Base-by-base conservation (phyloP, 2,888 invertebrate species). In the Troides aeacus region DNA sequence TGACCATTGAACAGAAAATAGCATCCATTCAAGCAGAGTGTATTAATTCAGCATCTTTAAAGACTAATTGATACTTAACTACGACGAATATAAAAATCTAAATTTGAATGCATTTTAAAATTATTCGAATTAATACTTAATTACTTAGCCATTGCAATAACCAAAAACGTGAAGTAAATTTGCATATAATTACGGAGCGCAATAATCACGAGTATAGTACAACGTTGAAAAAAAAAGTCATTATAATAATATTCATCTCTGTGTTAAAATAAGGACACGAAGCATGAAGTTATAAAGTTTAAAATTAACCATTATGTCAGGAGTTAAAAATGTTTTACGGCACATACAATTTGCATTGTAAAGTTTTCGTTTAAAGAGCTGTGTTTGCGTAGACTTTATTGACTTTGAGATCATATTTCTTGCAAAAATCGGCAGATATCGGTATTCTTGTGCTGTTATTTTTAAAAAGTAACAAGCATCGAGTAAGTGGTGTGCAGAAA, bases 61-160 rank as follows among this genome's bases (percentile, higher is more conserved):
- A 23, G 50, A 69, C 30, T 70, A 66, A 70, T 70, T 62, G 69
- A 24, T 59, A 17, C 50, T 50, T 50, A 15, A 50, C 66, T 39
- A 21, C 21, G 46, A 18, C 36, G 8, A 59, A 53, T 15, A n/a
- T 63, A 66, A 66, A 56, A 30, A 61, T 46, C 53, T 23, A 39
- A 39, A 12, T 42, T 56, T 60, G 24, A 70, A 70, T 61, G 59
- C 21, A 21, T 60, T 61, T 66, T 60, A 67, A 57, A 15, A 56
- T 73, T 70, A 70, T 82, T 79, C 76, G 81, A 89, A 91, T 90
- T 90, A 88, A 86, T 88, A 88, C 83, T 89, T 90, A 90, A 90
- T 89, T 86, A 84, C 80, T 78, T 72, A 76, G 77, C 77, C 82
- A 84, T 88, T 83, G 85, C 83, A 85, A 84, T 84, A 80, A 77